phyloP scores from a whole-genome alignment of 2,797 vertebrate genomes.

The Harpagifer antarcticus region DNA sequence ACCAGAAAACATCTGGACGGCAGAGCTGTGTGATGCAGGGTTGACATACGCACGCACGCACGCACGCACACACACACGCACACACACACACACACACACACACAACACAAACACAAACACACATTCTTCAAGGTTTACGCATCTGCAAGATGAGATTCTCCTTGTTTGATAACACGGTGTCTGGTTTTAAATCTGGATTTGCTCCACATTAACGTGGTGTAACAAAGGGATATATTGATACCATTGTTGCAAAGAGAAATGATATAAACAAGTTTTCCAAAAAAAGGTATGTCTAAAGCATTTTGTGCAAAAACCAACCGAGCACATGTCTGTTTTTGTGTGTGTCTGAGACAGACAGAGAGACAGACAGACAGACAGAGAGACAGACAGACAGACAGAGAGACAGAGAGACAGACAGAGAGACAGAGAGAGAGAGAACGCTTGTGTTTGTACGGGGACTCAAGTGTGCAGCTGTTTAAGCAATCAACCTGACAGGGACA shows the following conservation, averaged over 20 bases:
- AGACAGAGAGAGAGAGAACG: too few relatives aligned
- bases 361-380: background rate
- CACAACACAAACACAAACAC: background rate
- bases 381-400: too few relatives aligned
- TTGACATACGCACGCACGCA: background rate
- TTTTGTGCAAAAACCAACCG: background rate
- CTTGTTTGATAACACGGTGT: conserved; percentile 26
- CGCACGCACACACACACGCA: background rate
- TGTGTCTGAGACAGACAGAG: too few relatives aligned
- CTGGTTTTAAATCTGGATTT: conserved; percentile 3
- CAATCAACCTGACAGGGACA: conserved; percentile 45
- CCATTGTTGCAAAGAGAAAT: background rate
- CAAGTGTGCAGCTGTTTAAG: conserved; percentile 62
- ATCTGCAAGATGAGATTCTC: conserved; percentile 15
- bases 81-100: background rate
- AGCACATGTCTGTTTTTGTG: background rate
- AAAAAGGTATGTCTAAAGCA: conserved; percentile 7
- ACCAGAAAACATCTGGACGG: conserved; percentile 55
- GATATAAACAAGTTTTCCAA: background rate
- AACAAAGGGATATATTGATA: background rate
- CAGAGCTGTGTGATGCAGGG: conserved; percentile 15
- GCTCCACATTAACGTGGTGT: background rate
- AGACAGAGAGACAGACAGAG: background rate
- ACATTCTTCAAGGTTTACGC: conserved; percentile 16
- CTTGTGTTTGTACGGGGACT: conserved; percentile 18